Conservation (phyloP, 2,797 vertebrate genomes). For the Cyclopterus lumpus region DNA sequence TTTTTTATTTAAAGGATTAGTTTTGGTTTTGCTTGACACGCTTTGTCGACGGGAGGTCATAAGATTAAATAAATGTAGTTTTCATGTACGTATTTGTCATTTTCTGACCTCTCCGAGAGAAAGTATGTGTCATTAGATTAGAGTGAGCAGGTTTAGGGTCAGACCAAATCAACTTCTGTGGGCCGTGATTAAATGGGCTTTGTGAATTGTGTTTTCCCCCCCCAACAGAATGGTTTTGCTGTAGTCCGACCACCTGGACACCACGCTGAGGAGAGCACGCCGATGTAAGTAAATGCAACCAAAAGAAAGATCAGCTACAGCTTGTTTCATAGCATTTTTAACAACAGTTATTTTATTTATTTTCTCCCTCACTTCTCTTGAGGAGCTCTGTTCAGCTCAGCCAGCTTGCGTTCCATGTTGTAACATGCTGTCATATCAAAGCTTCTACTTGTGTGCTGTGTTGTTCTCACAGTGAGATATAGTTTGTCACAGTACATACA, state of each 20-base stretch:
- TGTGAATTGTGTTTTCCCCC: slow-evolving; percentile 22
- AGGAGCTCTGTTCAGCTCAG: not conserved
- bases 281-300: slow-evolving; percentile 88
- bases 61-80: not conserved
- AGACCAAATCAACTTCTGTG: not conserved
- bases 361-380: not conserved
- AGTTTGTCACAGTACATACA: not conserved
- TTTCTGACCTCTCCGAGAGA: not conserved
- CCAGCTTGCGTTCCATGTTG: not conserved
- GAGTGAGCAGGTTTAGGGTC: not conserved
- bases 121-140: not conserved
- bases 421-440: not conserved
- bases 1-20: not conserved
- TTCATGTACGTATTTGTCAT: slow-evolving; percentile 4
- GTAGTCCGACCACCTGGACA: slow-evolving; percentile 96
- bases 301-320: not conserved
- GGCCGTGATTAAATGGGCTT: not conserved
- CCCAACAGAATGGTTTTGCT: slow-evolving; percentile 92
- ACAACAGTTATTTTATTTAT: not conserved
- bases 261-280: slow-evolving; percentile 96
- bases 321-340: not conserved
- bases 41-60: not conserved
- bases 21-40: not conserved
- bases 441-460: not conserved
- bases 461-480: not conserved